Conservation (phyloP, 2,888 invertebrate genomes). For the Lycia hirtaria region DNA sequence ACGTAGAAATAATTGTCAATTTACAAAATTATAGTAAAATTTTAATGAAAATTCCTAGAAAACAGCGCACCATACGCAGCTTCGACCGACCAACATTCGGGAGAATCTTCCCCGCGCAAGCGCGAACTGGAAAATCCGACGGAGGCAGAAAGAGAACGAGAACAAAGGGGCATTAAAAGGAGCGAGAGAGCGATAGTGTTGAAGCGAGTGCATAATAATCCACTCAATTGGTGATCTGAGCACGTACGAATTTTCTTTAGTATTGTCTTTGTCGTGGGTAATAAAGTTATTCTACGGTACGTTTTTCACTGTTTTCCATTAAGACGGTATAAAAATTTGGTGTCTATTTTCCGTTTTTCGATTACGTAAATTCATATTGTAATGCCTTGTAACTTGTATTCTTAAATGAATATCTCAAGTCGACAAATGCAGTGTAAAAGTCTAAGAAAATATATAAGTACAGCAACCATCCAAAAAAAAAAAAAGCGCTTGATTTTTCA, state of each 20-base stretch:
- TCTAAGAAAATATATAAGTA: too few species aligned
- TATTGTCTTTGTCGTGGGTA: conserved; percentile 35
- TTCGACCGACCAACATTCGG: conserved; percentile 74
- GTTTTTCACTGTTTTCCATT: conserved; percentile 23
- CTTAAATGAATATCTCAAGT: too few species aligned
- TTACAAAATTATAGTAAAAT: conserved; percentile 7
- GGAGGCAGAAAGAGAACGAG: conserved; percentile 52
- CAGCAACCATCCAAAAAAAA: too few species aligned
- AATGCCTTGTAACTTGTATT: too few species aligned
- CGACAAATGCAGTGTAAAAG: too few species aligned
- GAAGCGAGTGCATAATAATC: conserved; percentile 69
- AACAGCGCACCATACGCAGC: conserved; percentile 66
- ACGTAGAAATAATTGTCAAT: background rate
- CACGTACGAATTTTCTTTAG: conserved; percentile 63
- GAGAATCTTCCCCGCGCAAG: conserved; percentile 72
- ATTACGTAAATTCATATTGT: background rate
- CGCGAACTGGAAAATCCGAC: conserved; percentile 67
- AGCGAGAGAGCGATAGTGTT: conserved; percentile 53
- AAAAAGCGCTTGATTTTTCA: too few species aligned
- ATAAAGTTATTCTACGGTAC: conserved; percentile 30
- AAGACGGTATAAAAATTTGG: background rate
- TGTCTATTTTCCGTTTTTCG: background rate
- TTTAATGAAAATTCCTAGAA: conserved; percentile 35
- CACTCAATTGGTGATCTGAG: conserved; percentile 64
- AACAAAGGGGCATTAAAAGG: conserved; percentile 44